These are phyloP conservation scores for Odocoileus hemionus DNA, from an alignment of 2,113 vertebrate species.

Conservation along the genomic window DNA sequence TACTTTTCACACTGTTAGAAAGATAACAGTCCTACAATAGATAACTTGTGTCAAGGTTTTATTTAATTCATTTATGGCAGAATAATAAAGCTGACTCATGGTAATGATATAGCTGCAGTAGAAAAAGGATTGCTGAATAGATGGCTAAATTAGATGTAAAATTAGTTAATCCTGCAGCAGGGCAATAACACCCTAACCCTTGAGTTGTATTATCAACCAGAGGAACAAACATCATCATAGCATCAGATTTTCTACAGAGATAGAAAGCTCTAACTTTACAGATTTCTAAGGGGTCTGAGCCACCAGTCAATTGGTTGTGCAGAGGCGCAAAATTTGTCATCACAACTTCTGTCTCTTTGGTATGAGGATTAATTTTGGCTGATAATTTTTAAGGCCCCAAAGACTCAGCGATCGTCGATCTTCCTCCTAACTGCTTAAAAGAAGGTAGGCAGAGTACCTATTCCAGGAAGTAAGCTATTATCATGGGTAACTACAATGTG, in stretches of 20 bases:
- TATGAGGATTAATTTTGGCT: neutral
- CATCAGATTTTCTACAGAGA: neutral
- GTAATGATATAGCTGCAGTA: neutral
- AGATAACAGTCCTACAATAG: neutral
- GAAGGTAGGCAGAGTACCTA: neutral
- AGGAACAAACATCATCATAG: neutral
- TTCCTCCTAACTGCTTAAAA: neutral
- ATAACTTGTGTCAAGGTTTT: neutral
- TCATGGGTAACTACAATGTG: neutral
- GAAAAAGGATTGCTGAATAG: neutral
- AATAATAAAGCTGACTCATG: neutral
- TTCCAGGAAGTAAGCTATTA: neutral
- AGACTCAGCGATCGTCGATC: neutral
- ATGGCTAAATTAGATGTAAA: neutral
- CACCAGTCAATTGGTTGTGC: neutral
- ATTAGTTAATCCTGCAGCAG: neutral
- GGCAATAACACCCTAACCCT: neutral
- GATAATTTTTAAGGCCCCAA: neutral
- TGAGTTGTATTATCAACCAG: neutral
- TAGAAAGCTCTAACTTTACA: neutral
- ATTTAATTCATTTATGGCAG: conserved; percentile 15
- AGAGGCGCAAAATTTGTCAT: neutral
- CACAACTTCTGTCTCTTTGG: neutral
- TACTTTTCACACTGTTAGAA: neutral
- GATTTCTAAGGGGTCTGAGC: neutral